phyloP scores from a whole-genome alignment of 2,113 vertebrate genomes.

The Leucosticte australis region DNA sequence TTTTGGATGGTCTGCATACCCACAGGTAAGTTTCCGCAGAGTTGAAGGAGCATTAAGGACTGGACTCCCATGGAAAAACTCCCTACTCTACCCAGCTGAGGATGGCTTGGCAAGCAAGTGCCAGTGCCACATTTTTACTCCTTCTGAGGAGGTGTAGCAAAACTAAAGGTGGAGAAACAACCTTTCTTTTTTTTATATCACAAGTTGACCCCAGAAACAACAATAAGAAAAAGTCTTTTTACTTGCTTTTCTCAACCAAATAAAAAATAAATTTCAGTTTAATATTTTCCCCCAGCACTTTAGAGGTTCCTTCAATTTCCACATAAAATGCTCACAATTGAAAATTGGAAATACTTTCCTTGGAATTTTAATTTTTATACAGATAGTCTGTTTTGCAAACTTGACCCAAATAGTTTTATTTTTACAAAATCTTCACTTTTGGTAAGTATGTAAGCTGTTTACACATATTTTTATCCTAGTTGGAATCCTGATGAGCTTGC shows the following conservation, averaged over 20 bases:
- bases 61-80: neutral
- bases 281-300: neutral
- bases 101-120: neutral
- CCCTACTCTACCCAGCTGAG: neutral
- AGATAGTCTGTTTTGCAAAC: neutral
- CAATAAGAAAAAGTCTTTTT: neutral
- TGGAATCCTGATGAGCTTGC: neutral
- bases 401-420: neutral
- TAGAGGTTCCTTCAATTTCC: neutral
- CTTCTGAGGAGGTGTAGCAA: neutral
- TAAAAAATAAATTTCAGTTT: neutral
- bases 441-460: neutral
- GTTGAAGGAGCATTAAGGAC: neutral
- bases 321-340: neutral
- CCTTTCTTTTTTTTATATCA: neutral
- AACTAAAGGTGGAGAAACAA: neutral
- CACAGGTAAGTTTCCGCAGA: neutral
- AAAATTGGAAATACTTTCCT: neutral
- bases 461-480: neutral
- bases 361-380: neutral
- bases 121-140: neutral
- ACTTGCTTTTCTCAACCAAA: neutral
- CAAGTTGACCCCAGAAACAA: neutral
- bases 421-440: neutral
- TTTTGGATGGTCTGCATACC: neutral